phyloP scores from a whole-genome alignment of 2,797 vertebrate species.

The Cynodonichthys magdalenae region DNA sequence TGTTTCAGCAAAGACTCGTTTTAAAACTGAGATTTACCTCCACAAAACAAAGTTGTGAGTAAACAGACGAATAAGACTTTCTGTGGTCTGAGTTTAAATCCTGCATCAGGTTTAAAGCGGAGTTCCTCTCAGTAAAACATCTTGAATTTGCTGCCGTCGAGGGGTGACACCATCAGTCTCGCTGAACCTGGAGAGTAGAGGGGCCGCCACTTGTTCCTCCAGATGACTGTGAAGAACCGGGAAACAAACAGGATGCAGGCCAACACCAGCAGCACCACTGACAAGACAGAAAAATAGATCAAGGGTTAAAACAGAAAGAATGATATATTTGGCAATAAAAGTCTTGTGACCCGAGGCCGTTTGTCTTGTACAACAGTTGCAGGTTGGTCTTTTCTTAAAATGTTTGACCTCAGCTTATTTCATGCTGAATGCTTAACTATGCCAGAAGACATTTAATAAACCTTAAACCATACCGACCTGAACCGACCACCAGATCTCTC shows the following conservation, averaged over 20 bases:
- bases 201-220: conserved; percentile 68
- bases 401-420: no score
- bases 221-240: conserved; percentile 65
- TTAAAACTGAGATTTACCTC: background rate
- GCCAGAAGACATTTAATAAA: no score
- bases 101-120: background rate
- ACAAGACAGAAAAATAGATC: background rate
- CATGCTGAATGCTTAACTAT: no score
- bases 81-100: background rate
- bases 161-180: conserved; percentile 57
- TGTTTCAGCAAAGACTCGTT: background rate
- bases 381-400: no score
- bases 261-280: conserved; percentile 71
- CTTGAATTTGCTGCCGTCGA: conserved; percentile 48
- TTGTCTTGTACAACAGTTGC: no score
- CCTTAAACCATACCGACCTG: no score
- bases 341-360: no score
- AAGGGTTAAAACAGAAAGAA: background rate
- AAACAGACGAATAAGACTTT: background rate
- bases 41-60: background rate
- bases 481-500: no score
- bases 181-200: conserved; percentile 55
- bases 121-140: conserved; percentile 33
- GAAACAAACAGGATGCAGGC: conserved; percentile 66
- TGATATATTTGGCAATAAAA: background rate